These are phyloP conservation scores for Pterocles burchelli DNA, from an alignment of 2,113 vertebrate species.

Conservation along the genomic window DNA sequence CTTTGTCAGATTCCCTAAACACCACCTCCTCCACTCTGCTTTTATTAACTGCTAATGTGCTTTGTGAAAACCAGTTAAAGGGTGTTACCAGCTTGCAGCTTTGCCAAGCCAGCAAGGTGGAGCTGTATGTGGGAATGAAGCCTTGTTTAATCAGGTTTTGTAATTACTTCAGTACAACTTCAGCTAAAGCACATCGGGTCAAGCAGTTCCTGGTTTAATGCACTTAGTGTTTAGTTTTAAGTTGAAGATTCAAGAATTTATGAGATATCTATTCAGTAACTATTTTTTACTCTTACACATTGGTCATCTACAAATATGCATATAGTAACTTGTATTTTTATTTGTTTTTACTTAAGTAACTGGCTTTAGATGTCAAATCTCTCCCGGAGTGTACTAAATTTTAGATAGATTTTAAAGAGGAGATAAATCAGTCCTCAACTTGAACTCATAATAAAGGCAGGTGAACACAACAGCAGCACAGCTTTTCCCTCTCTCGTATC, in stretches of 20 bases:
- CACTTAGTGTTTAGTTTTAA: background rate
- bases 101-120: slow-evolving; percentile 73
- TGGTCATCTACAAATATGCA: background rate
- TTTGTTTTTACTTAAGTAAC: background rate
- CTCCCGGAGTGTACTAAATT: background rate
- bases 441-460: background rate
- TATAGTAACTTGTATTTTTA: background rate
- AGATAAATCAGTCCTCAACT: background rate
- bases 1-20: background rate
- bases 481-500: background rate
- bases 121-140: slow-evolving; percentile 69
- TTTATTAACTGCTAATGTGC: background rate
- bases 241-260: background rate
- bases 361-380: background rate
- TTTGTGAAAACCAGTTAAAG: slow-evolving; percentile 30
- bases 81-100: slow-evolving; percentile 51
- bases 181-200: slow-evolving; percentile 68
- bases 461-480: background rate
- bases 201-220: slow-evolving; percentile 46
- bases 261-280: background rate
- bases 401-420: background rate
- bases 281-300: background rate
- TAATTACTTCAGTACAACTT: slow-evolving; percentile 64
- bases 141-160: slow-evolving; percentile 73
- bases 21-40: background rate